These are phyloP conservation scores for Temnothorax nylanderi DNA, from an alignment of 1,140 invertebrate species.

Conservation along the genomic window DNA sequence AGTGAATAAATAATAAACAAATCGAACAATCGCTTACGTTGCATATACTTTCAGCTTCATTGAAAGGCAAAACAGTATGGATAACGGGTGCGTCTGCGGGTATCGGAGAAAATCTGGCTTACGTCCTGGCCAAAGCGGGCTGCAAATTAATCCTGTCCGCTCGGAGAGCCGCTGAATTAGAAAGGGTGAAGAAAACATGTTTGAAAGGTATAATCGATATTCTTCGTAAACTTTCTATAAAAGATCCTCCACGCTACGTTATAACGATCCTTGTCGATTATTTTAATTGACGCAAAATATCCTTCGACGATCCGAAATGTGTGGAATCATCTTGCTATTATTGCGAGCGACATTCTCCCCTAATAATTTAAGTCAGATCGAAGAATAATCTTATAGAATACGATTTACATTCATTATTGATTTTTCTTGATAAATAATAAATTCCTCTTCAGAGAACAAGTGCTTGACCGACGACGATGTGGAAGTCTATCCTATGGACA, in stretches of 20 bases:
- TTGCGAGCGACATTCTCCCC: neutral
- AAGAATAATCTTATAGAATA: neutral
- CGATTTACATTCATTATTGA: neutral
- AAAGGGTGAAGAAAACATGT: constrained; percentile 91
- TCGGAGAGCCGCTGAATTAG: constrained; percentile 89
- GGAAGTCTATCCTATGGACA: constrained; percentile 90
- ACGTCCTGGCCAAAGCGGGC: constrained; percentile 89
- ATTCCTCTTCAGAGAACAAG: constrained; percentile 80
- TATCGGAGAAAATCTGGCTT: constrained; percentile 93
- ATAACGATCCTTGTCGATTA: neutral
- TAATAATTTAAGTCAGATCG: neutral
- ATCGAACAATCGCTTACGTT: neutral
- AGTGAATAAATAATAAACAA: neutral
- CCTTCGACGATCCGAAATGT: neutral
- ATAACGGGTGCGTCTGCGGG: constrained; percentile 96
- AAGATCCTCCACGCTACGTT: neutral
- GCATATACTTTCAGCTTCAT: constrained; percentile 60
- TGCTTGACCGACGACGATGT: constrained; percentile 88
- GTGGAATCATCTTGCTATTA: neutral
- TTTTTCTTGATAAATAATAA: neutral
- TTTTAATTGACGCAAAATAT: neutral
- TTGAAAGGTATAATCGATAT: constrained; percentile 84
- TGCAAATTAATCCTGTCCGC: constrained; percentile 93
- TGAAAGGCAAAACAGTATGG: constrained; percentile 93
- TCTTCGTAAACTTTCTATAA: neutral